Evolutionary conservation across 2,888 invertebrate species (phyloP).

Genomic region (Vanessa cardui): DNA sequence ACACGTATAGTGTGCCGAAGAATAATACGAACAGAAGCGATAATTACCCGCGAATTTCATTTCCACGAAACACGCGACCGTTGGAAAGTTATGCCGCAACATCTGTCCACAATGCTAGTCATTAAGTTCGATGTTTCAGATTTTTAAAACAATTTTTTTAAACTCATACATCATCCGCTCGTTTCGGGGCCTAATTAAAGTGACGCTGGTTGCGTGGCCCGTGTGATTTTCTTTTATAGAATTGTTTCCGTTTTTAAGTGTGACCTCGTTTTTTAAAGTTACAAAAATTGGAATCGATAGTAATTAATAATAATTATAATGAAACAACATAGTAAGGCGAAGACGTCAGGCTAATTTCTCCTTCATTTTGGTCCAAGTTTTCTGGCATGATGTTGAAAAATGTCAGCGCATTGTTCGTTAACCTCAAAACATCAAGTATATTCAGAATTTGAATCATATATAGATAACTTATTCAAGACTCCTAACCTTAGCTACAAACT

Average conservation of each 20-base stretch:
- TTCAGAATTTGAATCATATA: too few relatives aligned
- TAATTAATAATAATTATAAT: neutral
- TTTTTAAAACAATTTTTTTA: conserved; percentile 31
- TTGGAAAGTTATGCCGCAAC: conserved; percentile 55
- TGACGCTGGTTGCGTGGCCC: conserved; percentile 11
- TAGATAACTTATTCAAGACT: too few relatives aligned
- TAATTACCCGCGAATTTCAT: conserved; percentile 74
- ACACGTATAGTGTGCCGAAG: conserved; percentile 57
- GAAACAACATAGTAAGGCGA: too few relatives aligned
- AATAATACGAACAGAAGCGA: conserved; percentile 67
- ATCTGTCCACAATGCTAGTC: conserved; percentile 31
- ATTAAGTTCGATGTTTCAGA: conserved; percentile 26
- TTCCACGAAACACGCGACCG: conserved; percentile 39
- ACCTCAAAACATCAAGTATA: too few relatives aligned
- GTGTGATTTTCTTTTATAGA: neutral
- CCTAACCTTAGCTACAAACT: too few relatives aligned
- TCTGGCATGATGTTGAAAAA: too few relatives aligned
- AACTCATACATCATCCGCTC: conserved; percentile 25
- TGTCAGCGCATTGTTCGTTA: too few relatives aligned
- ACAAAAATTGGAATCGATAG: neutral
- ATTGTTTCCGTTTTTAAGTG: neutral
- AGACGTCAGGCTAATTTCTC: too few relatives aligned
- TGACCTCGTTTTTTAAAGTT: neutral
- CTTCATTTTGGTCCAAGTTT: too few relatives aligned
- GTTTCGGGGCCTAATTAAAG: conserved; percentile 26